Conservation (phyloP, 2,113 vertebrate genomes). For the Tychaedon coryphoeus region DNA sequence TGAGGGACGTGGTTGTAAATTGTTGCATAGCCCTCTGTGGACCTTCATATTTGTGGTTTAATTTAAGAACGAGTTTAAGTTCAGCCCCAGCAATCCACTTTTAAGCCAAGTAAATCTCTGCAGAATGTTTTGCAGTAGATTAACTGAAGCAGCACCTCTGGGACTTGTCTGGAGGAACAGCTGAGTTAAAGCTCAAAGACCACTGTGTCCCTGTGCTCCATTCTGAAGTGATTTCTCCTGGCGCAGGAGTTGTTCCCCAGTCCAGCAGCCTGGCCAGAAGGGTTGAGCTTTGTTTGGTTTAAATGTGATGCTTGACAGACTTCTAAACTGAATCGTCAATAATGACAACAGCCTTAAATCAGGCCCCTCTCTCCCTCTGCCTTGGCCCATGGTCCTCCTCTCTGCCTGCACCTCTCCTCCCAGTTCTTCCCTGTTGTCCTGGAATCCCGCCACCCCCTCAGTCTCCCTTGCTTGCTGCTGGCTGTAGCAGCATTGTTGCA, state of each 20-base stretch:
- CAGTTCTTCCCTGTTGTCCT: neutral
- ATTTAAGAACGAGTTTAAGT: neutral
- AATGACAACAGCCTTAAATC: neutral
- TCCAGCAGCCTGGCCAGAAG: neutral
- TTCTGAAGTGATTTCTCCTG: neutral
- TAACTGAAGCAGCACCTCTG: neutral
- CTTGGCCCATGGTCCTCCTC: neutral
- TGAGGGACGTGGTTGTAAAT: neutral
- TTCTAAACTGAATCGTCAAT: neutral
- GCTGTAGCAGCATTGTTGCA: neutral
- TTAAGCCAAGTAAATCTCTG: neutral
- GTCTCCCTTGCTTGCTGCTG: neutral
- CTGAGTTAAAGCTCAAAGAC: neutral
- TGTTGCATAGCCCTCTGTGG: neutral
- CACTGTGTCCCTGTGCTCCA: neutral
- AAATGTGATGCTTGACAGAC: neutral
- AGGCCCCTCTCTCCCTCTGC: neutral
- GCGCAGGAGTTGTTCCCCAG: neutral
- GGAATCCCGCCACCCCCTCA: neutral
- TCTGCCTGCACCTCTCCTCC: neutral
- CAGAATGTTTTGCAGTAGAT: neutral
- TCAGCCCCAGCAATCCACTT: neutral
- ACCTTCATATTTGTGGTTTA: neutral
- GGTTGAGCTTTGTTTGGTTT: neutral
- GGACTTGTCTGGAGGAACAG: neutral